Evolutionary conservation across 2,797 vertebrate species (phyloP).

Genomic region (Sebastes oblongus): DNA sequence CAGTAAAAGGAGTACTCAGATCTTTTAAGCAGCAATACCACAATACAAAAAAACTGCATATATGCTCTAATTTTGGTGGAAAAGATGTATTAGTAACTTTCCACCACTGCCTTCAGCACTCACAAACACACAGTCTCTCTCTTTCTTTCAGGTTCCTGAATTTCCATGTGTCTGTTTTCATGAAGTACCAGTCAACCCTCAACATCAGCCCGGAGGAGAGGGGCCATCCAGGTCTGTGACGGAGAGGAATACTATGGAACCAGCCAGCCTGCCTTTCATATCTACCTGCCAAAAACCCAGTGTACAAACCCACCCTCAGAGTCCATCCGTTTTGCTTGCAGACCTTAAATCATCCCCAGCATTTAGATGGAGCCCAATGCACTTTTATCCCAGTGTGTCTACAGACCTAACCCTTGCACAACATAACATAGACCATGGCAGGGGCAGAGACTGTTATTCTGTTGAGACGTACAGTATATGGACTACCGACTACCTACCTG

Average conservation of each 20-base stretch:
- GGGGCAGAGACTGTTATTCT: conserved; percentile 73
- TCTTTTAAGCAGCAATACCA: not conserved
- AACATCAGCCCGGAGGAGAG: conserved; percentile 54
- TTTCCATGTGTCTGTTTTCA: conserved; percentile 53
- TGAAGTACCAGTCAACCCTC: conserved; percentile 44
- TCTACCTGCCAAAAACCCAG: conserved; percentile 53
- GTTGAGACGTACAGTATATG: conserved; percentile 15
- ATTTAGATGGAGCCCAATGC: conserved; percentile 56
- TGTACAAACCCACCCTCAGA: conserved; percentile 36
- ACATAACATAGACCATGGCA: conserved; percentile 56
- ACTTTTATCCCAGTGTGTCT: conserved; percentile 40
- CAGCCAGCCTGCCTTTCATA: conserved; percentile 67
- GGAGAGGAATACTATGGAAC: conserved; percentile 41
- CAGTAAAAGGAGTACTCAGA: not conserved
- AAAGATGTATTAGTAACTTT: not conserved
- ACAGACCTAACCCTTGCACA: conserved; percentile 47
- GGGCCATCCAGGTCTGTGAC: conserved; percentile 28
- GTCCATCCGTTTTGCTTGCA: conserved; percentile 34
- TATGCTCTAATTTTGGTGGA: too few species aligned
- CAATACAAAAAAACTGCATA: not conserved
- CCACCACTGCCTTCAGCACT: not conserved
- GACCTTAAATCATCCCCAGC: conserved; percentile 37
- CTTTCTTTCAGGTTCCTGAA: conserved; percentile 45
- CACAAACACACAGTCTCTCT: not conserved
- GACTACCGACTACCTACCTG: conserved; percentile 62